Base-by-base conservation (phyloP, 2,797 vertebrate genomes). In the Benthosema pterotum region DNA sequence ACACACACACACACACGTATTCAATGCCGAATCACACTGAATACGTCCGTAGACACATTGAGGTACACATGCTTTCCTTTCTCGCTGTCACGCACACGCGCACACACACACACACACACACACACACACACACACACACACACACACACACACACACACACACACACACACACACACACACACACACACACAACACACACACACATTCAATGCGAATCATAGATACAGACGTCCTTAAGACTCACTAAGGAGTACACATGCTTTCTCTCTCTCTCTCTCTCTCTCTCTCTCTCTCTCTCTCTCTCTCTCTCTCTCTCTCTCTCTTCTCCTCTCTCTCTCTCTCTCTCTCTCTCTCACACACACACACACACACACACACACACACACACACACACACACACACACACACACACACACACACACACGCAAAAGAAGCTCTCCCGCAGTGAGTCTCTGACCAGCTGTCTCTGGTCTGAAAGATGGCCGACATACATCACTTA, bases 401-500 rank as follows among this genome's bases (percentile, higher is more conserved):
- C 54, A 52, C 56, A 59, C 57, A 59, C 50, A 50, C 42, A 53
- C 13, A 46, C 18, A 38, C 22, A 47, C 28, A 25, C 15, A 32
- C 57, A 60, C 42, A 52, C 32, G 68, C 60, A 68, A 65, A n/a
- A n/a, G n/a, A n/a, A 82, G 76, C 83, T 75, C 69, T 76, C 79
- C 82, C 78, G 79, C 84, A 77, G 83, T n/a, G 80, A 59, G 72
- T 53, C 82, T 71, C 70, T 66, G 82, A 80, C 76, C 88, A 90
- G 84, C 86, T 91, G 88, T 88, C 87, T 78, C 53, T 12, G 0
- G 59, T 65, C 72, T 80, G 79, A 86, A 85, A 86, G 82, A 81
- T 72, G 78, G 77, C 71, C 62, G 28, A 61, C 77, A 57, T 77
- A 61, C 77, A 57, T 77, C 70, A 60, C 67, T 78, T 75, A 67